Base-by-base conservation (phyloP, 2,888 invertebrate genomes). In the Oscheius myriophilus region DNA sequence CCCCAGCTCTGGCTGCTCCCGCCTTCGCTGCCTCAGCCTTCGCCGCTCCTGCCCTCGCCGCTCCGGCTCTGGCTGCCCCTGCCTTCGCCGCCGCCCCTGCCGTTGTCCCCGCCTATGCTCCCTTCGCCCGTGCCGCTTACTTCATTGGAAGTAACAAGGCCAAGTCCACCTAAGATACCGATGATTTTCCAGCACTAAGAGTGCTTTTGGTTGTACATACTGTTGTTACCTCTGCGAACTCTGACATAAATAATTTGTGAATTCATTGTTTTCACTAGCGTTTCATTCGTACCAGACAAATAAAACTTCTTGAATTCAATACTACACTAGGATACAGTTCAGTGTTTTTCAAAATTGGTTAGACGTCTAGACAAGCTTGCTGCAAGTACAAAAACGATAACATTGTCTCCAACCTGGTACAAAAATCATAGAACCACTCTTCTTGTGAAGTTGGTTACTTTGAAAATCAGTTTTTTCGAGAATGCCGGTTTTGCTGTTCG, bases 91-190 rank as follows among this genome's bases (percentile, higher is more conserved):
- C 57, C n/a, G 59, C 59, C n/a, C 61, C 66, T 23, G 69, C 71
- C 62, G 70, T 64, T 16, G 52, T 67, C 39, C 68, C 73, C 18
- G 75, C 74, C 39, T 61, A 59, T 18, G 63, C 69, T 26, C 74
- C 74, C 46, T 67, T 67, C 42, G 67, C 59, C 43, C 21, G 67
- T 12, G n/a, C 67, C 43, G 67, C 67, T 7, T 58, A 51, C 42
- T 59, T 49, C 51, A 67, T 67, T 23, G 67, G 67, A 59, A 52
- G 59, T 42, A 67, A 67, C 67, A 67, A 67, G 53, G 59, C 69
- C 63, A 77, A 77, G 66, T 33, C 55, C 21, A 51, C 57, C 46
- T 52, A 66, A 41, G 41, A n/a, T 11, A 11, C 23, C n/a, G 39
- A 61, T 33, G 33, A 33, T 33, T 9, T 3, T 6, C 3, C 33